Percentiles rank a stretch among this genome's conserved stretches.
phyloP scores from a whole-genome alignment of 2,797 vertebrate genomes.

The Channa striata region DNA sequence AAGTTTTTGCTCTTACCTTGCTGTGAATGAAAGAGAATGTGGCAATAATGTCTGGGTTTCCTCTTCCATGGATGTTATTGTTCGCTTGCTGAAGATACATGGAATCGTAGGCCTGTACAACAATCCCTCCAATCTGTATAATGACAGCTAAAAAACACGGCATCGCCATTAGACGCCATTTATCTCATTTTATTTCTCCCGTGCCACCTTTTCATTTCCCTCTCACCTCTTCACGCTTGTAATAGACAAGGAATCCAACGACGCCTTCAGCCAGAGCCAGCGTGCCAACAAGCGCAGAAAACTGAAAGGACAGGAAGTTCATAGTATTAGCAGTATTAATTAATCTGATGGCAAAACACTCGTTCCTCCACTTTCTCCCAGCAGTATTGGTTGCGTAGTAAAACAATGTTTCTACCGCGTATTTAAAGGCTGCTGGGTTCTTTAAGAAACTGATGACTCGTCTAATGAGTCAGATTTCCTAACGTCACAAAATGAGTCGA shows the following conservation, averaged over 20 bases:
- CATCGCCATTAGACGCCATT: neutral
- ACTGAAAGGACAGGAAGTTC: conserved; percentile 58
- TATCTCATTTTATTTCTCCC: neutral
- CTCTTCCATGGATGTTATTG: too few species aligned
- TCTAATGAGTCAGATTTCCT: too few species aligned
- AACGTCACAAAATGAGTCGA: too few species aligned
- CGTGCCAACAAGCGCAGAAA: conserved; percentile 44
- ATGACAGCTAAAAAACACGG: neutral
- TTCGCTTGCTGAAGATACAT: conserved; percentile 59
- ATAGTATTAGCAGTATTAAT: neutral
- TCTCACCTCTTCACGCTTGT: conserved; percentile 48
- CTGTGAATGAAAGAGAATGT: conserved; percentile 74
- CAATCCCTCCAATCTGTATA: conserved; percentile 33
- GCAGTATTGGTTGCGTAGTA: too few species aligned
- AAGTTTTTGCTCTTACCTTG: conserved; percentile 49
- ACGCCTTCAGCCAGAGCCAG: conserved; percentile 21
- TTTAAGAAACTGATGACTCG: too few species aligned
- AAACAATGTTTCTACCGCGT: neutral
- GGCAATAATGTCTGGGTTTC: conserved; percentile 52
- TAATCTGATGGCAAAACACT: neutral
- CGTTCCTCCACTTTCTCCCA: too few species aligned
- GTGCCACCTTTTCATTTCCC: neutral
- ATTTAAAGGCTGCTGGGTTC: neutral
- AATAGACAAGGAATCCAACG: conserved; percentile 55
- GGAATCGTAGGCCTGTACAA: conserved; percentile 62